Evolutionary conservation across 1,140 invertebrate species (phyloP), one percentile per base, ranked within the genome.

Genomic region (Anoplolepis gracilipes): DNA sequence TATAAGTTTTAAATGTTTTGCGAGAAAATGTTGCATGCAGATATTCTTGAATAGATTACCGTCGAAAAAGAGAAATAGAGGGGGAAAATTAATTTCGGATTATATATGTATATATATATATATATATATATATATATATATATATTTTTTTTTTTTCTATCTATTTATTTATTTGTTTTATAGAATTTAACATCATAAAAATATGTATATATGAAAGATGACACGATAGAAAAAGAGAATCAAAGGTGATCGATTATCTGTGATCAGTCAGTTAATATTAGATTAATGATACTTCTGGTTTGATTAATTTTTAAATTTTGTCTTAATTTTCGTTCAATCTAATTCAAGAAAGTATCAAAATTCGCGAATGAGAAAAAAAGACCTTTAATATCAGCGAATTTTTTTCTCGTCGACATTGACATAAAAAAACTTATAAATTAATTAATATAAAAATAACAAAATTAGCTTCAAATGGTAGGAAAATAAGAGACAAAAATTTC

Each of bases 391-490:
- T 22, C 30, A 16, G 61, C 16, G 42, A 67, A 30, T 65, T 65
- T 28, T 22, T 67, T 22, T 2, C 49, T n/a, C n/a, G n/a, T n/a
- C n/a, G n/a, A n/a, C n/a, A n/a, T n/a, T n/a, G n/a, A 30, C 19
- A 39, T 33, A 53, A 79, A 57, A 69, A 25, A 70, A 81, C 33
- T 42, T 33, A 70, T 25, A 33, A 33, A 30, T 22, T 70, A 57
- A 81, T 81, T 33, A 11, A 64, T 64, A 25, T 28, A 30, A 79
- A 67, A 30, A n/a, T 22, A 42, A 62, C 16, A 46, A 39, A 39
- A 49, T 33, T 22, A 16, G 16, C 49, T 16, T n/a, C 22, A 22
- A 39, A 69, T 13, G n/a, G 13, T 1, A 30, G 53, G n/a, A 42
- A 49, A 65, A 78, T 25, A 25, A 55, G 77, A 77, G 42, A 55